Base-by-base conservation (phyloP, 53 echinoderm and acorn worm species). In the Crossaster papposus region DNA sequence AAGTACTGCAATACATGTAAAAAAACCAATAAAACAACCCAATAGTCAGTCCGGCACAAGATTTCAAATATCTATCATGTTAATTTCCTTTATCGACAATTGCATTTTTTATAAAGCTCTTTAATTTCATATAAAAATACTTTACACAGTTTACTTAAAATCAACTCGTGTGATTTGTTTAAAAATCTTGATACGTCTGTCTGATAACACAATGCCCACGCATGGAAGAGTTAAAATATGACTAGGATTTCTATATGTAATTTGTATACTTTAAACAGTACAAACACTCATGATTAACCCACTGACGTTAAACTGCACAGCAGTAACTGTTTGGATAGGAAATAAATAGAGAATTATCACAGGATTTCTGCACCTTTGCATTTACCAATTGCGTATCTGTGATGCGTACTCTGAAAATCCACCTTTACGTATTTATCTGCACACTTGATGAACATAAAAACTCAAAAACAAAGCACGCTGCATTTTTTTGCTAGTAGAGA, bases 121-220 rank as follows among this genome's bases (percentile, higher is more conserved):
- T 3, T 72, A n/a, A 26, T 83, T 70, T 84, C 51, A 83, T 85
- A 85, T 72, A 85, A 85, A 85, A 85, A 85, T 85, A 85, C 85
- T 85, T 85, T 85, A 85, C 28, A 82, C 50, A 65, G 6, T 58
- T 51, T 80, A 28, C 52, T 6, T 28, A 0, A 9, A 31, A 34
- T 14, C 58, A 54, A 51, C 62, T 33, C 34, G 3, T 6, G 20
- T 64, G 58, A 64, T 81, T 55, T 62, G 2, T 15, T 20, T 32
- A 9, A n/a, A 30, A 81, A 23, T 13, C 68, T 3, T 23, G 17
- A 58, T 58, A 11, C n/a, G n/a, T n/a, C n/a, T n/a, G n/a, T n/a
- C 17, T 58, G 14, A 20, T 14, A 11, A 51, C 52, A 79, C 18
- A 12, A 29, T 44, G 44, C 14, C 30, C 29, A 54, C 30, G 17